Conservation (phyloP, 2,113 vertebrate species). For the Pelmatolapia mariae region DNA sequence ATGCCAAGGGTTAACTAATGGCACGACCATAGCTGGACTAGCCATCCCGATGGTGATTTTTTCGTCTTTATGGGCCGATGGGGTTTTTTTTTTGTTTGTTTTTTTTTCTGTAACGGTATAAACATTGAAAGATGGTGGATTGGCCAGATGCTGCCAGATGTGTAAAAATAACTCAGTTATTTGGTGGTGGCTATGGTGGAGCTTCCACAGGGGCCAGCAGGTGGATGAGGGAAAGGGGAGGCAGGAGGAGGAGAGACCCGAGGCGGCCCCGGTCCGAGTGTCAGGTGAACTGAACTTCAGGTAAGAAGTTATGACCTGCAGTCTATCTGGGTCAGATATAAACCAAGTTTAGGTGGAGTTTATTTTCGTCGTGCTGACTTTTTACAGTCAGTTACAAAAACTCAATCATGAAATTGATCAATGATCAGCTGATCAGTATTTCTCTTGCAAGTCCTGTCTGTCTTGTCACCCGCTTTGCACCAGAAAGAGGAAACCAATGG, state of each 20-base stretch:
- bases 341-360: neutral
- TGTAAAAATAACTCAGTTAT: neutral
- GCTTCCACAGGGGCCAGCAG: neutral
- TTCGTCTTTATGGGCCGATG: neutral
- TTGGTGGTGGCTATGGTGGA: neutral
- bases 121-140: neutral
- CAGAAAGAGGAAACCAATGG: fast-evolving
- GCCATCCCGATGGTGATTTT: neutral
- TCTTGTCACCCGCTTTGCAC: too few species aligned
- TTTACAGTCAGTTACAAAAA: neutral
- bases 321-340: neutral
- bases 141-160: neutral
- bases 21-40: neutral
- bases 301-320: neutral
- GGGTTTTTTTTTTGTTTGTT: fast-evolving
- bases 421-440: too few species aligned
- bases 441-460: too few species aligned
- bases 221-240: too few species aligned
- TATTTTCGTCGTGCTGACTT: fast-evolving
- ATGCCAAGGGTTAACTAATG: neutral
- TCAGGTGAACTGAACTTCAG: neutral
- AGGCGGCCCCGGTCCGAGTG: neutral
- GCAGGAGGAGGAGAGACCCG: neutral
- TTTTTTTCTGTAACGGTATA: neutral
- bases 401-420: neutral